These are phyloP conservation scores for Sycophila texana DNA, from an alignment of 2,888 invertebrate genomes.

Conservation along the genomic window DNA sequence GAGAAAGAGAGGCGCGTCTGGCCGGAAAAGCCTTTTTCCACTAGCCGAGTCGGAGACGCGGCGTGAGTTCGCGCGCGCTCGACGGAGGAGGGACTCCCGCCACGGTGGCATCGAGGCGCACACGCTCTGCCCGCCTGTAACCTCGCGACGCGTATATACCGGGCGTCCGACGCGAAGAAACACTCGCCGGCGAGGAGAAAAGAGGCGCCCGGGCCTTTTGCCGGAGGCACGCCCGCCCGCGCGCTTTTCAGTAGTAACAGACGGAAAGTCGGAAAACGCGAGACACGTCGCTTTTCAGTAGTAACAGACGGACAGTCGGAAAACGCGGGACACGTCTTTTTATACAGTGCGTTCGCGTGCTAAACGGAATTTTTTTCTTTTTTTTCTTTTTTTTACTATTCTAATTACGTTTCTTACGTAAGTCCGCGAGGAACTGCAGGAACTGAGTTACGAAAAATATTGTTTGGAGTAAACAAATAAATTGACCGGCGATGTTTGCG, in stretches of 20 bases:
- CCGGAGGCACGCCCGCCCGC: background rate
- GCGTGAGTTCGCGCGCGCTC: background rate
- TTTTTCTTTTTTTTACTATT: background rate
- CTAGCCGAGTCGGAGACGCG: slow-evolving; percentile 14
- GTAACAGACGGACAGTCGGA: slow-evolving; percentile 1
- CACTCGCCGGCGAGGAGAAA: background rate
- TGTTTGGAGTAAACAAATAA: too few relatives aligned
- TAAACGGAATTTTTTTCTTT: too few relatives aligned
- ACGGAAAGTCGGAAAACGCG: background rate
- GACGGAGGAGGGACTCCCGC: slow-evolving; percentile 31
- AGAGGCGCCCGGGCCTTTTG: background rate
- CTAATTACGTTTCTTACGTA: background rate
- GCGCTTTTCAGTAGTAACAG: slow-evolving; percentile 20
- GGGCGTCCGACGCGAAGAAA: background rate
- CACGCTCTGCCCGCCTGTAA: slow-evolving; percentile 3
- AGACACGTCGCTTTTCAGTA: background rate
- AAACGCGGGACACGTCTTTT: background rate
- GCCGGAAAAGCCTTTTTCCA: slow-evolving; percentile 45
- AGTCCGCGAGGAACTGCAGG: background rate
- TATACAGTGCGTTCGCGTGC: too few relatives aligned
- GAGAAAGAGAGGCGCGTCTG: slow-evolving; percentile 10
- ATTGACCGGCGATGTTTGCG: too few relatives aligned
- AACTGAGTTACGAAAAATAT: background rate
- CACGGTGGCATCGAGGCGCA: slow-evolving; percentile 44
- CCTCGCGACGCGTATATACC: slow-evolving; percentile 26